Percentiles rank a stretch among this genome's conserved stretches.
These are phyloP conservation scores for Gallinago undulata DNA, from an alignment of 2,113 vertebrate species.

Conservation along the genomic window DNA sequence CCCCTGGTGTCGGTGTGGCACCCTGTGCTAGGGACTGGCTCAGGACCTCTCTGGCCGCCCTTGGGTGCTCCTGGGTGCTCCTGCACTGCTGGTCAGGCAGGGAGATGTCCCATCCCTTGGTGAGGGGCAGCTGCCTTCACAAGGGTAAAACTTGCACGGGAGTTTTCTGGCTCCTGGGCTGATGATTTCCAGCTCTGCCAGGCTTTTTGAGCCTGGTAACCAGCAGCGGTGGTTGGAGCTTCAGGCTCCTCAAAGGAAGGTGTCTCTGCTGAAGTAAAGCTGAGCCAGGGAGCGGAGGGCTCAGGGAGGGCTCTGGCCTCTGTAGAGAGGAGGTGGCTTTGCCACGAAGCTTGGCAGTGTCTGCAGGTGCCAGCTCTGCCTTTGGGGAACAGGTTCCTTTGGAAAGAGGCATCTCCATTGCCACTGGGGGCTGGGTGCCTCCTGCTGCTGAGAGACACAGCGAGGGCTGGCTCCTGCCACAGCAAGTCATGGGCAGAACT, in stretches of 20 bases:
- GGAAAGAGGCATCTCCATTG: neutral
- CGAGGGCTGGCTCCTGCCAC: neutral
- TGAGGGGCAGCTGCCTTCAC: neutral
- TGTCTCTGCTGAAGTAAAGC: neutral
- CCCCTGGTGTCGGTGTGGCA: neutral
- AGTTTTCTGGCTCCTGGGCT: neutral
- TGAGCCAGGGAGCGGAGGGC: neutral
- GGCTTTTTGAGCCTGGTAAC: neutral
- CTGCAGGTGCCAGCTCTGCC: neutral
- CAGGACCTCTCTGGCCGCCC: too few relatives aligned
- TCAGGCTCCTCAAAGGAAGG: neutral
- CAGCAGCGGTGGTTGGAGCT: neutral
- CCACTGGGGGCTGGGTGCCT: neutral
- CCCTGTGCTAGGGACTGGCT: neutral
- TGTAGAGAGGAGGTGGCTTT: neutral
- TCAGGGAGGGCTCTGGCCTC: neutral
- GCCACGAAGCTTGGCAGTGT: neutral
- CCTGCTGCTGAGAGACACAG: neutral
- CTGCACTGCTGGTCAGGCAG: neutral
- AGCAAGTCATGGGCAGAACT: neutral
- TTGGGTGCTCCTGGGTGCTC: neutral
- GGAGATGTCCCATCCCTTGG: neutral
- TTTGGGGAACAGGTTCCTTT: neutral
- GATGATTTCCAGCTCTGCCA: neutral
- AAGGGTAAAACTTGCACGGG: accelerated